These are phyloP conservation scores for Emys orbicularis DNA, from an alignment of 2,797 vertebrate genomes.

Conservation along the genomic window DNA sequence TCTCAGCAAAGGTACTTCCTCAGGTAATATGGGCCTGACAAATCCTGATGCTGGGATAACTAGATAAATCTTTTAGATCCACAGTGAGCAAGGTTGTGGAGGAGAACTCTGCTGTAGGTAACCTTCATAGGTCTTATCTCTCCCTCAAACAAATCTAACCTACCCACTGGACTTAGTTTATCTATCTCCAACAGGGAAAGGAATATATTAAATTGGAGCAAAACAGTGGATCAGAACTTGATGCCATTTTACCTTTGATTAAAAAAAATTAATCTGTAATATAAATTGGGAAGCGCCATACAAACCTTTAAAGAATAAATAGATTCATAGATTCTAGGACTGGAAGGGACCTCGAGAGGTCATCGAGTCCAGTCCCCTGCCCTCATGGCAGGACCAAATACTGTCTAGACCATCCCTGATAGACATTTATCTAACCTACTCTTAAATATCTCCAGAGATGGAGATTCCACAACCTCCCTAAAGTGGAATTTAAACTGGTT, in stretches of 20 bases:
- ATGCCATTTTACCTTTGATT: background rate
- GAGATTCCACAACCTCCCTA: too few species aligned
- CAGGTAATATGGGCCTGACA: background rate
- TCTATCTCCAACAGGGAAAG: background rate
- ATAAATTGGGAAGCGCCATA: background rate
- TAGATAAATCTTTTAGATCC: background rate
- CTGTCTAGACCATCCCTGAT: too few species aligned
- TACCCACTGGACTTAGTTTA: background rate
- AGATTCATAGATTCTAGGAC: too few species aligned
- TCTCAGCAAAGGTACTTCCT: background rate
- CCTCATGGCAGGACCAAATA: too few species aligned
- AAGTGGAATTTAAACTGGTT: background rate
- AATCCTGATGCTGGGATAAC: background rate
- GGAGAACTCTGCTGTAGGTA: rapidly evolving
- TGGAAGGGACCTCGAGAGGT: too few species aligned
- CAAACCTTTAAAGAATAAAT: background rate
- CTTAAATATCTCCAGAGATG: too few species aligned
- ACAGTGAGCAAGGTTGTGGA: background rate
- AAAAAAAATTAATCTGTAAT: background rate
- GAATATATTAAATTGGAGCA: background rate
- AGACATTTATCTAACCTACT: too few species aligned
- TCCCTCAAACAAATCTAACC: rapidly evolving
- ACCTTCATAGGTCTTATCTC: rapidly evolving
- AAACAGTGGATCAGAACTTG: background rate
- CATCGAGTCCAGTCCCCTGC: too few species aligned